Base-by-base conservation (phyloP, 1,140 invertebrate genomes). In the Arctopsyche grandis region DNA sequence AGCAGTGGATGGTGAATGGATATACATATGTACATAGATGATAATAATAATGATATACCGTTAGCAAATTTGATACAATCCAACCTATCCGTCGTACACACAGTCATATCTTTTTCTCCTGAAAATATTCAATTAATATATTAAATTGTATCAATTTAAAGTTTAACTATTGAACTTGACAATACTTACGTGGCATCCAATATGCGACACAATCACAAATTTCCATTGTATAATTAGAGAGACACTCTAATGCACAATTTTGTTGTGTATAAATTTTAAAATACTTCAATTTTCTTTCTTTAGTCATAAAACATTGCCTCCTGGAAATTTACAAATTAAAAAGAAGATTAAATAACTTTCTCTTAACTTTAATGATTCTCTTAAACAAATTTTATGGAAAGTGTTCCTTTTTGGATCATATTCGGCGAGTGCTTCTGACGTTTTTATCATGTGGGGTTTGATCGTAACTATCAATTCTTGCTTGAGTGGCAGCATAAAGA, bases 161-260 rank as follows among this genome's bases (percentile, higher is more conserved):
- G 21, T 9, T 60, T 9, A 60, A 60, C 4, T 21, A 60, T 9
- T 58, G 7, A 16, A 58, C 5, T 5, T 73, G 5, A 69, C 5
- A 75, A 21, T 71, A 82, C 85, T 90, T 84, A 93, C 92, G 90
- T 70, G 92, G 92, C 91, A 93, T 92, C 84, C 91, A 90, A 82
- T 91, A 92, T 77, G 90, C 89, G 24, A 92, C 91, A 78, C 93
- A 94, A 0, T 90, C 87, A 83, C 94, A 95, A 74, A 89, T 88
- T 7, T 86, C 83, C 10, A 91, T 85, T 0, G 94, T 95, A 79
- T 91, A 94, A 85, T 95, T 94, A 0, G 93, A 90, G 78, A 94
- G 87, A 81, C 94, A 95, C 86, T 95, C 94, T 69, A 94, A 87
- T 80, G 93, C 89, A 83, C 94, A 95, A 84, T 94, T 95, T 46